phyloP scores from a whole-genome alignment of 1,140 invertebrate species.

The Adelges cooleyi region DNA sequence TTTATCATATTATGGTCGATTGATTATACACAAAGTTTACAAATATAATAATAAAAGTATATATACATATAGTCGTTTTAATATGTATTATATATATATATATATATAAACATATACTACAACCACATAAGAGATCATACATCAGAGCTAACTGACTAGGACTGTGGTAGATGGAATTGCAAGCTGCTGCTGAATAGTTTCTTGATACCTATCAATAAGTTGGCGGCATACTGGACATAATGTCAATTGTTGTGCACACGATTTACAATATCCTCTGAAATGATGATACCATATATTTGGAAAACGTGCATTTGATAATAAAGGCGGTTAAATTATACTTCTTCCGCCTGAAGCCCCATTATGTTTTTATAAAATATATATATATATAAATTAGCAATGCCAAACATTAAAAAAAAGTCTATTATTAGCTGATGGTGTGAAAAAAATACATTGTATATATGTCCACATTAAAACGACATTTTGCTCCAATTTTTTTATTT shows the following conservation, averaged over 20 bases:
- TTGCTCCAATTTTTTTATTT: too few relatives aligned
- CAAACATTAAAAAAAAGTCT: too few relatives aligned
- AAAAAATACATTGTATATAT: too few relatives aligned
- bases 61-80: not conserved
- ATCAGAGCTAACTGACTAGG: conserved; percentile 12
- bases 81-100: not conserved
- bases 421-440: too few relatives aligned
- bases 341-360: too few relatives aligned
- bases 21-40: not conserved
- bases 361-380: too few relatives aligned
- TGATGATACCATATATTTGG: too few relatives aligned
- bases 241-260: conserved; percentile 63
- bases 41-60: not conserved
- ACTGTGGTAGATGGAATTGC: not conserved
- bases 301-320: too few relatives aligned
- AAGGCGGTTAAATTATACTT: too few relatives aligned
- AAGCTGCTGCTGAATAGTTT: not conserved
- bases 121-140: not conserved
- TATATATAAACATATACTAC: not conserved
- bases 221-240: conserved; percentile 82
- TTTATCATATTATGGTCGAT: too few relatives aligned
- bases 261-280: conserved; percentile 71
- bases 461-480: too few relatives aligned
- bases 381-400: too few relatives aligned
- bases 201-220: conserved; percentile 39